Evolutionary conservation across 2,113 vertebrate species (phyloP).

Genomic region (Morone chrysops): DNA sequence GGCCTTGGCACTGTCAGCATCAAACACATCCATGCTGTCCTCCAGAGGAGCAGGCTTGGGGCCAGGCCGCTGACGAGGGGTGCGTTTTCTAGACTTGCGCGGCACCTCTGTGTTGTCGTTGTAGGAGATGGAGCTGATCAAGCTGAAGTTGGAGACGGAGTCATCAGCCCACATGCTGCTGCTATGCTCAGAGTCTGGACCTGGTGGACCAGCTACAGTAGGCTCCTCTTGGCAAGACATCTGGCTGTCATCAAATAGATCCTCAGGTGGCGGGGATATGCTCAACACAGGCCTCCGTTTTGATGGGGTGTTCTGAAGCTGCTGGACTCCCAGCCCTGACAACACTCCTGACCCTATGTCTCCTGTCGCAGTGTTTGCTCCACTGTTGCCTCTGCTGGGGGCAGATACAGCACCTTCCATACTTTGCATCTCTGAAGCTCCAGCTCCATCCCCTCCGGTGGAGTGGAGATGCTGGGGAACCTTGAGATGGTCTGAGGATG

Average conservation of each 20-base stretch:
- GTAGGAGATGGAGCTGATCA: constrained; percentile 96
- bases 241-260: constrained; percentile 96
- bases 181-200: constrained; percentile 96
- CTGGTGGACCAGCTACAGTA: constrained; percentile 58
- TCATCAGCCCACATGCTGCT: constrained; percentile 99
- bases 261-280: constrained; percentile 98
- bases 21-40: constrained; percentile 99
- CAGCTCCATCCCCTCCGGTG: constrained; percentile 86
- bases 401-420: constrained; percentile 72
- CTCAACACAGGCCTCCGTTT: constrained; percentile 96
- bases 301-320: constrained; percentile 92
- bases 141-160: constrained; percentile 98
- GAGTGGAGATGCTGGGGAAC: constrained; percentile 94
- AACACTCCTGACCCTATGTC: constrained; percentile 65
- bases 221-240: constrained; percentile 99
- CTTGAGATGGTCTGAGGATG: constrained; percentile 94
- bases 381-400: constrained; percentile 64
- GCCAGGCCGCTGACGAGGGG: constrained; percentile 95
- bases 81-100: constrained; percentile 97
- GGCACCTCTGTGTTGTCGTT: constrained; percentile 99
- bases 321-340: constrained; percentile 73
- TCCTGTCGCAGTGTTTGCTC: constrained; percentile 57
- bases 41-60: constrained; percentile 91
- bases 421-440: constrained; percentile 85
- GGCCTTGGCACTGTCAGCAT: constrained; percentile 98